phyloP scores from a whole-genome alignment of 2,888 invertebrate genomes.

The Cryptophagus acutangulus region DNA sequence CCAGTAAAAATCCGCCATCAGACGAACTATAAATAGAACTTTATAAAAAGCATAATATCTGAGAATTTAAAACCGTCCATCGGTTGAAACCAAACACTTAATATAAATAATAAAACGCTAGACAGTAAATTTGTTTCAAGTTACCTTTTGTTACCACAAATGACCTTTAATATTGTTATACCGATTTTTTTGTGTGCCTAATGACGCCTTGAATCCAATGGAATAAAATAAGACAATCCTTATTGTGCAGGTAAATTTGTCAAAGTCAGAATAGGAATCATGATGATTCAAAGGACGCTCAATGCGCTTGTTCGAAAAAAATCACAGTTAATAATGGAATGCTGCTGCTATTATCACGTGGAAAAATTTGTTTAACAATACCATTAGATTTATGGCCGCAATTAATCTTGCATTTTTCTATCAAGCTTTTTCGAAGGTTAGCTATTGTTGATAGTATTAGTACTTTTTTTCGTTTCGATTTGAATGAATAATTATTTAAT shows the following conservation, averaged over 20 bases:
- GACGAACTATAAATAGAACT: no score
- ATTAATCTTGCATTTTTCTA: constrained; percentile 5
- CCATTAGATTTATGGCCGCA: constrained; percentile 6
- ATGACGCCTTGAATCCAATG: constrained; percentile 4
- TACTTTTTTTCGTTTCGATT: no score
- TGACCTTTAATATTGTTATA: constrained; percentile 24
- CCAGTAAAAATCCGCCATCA: no score
- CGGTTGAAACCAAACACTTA: constrained; percentile 11
- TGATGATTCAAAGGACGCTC: no score
- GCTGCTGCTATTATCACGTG: no score
- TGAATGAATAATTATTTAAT: constrained; percentile 3
- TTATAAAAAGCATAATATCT: no score
- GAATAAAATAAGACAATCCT: constrained; percentile 7
- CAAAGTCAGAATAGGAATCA: constrained; percentile 8
- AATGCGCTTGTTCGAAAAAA: no score
- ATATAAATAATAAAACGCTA: constrained; percentile 11
- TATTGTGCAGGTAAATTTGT: constrained; percentile 4
- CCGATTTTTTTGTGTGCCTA: background rate
- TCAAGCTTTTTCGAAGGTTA: no score
- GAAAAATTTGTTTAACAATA: constrained; percentile 8
- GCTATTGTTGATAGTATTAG: no score
- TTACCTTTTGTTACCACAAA: constrained; percentile 29
- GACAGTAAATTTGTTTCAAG: constrained; percentile 19
- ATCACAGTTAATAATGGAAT: constrained; percentile 5
- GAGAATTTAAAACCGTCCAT: constrained; percentile 2